phyloP scores from a whole-genome alignment of 1,140 invertebrate species.

The Drosophila lowei region DNA sequence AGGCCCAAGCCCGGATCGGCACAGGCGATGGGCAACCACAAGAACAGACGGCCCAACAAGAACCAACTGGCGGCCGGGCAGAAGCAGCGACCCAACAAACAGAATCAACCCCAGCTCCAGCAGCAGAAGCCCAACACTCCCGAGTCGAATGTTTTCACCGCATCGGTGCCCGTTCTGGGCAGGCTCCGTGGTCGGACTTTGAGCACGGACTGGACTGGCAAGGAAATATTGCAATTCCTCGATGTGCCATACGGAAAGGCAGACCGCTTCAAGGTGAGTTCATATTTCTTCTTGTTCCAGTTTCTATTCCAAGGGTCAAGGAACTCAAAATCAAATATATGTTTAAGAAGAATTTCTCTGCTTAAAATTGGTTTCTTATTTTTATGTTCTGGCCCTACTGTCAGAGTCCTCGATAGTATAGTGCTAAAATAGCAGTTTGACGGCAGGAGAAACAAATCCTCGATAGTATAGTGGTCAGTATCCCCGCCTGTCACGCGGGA shows the following conservation, averaged over 20 bases:
- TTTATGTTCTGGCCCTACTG: too few species aligned
- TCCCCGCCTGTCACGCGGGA: constrained; percentile 85
- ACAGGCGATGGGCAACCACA: constrained; percentile 10
- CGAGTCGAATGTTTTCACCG: constrained; percentile 40
- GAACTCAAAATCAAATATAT: not conserved
- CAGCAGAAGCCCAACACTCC: constrained; percentile 36
- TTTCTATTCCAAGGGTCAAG: too few species aligned
- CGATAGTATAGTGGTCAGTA: constrained; percentile 57
- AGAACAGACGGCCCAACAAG: constrained; percentile 44
- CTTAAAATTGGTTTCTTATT: too few species aligned
- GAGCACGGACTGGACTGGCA: constrained; percentile 67
- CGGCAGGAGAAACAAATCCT: not conserved
- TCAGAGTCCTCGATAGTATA: too few species aligned
- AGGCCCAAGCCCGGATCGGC: constrained; percentile 14
- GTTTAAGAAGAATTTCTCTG: not conserved
- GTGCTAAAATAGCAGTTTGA: too few species aligned
- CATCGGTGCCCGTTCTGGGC: constrained; percentile 63
- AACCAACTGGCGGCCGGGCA: constrained; percentile 15
- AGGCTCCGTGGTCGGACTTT: constrained; percentile 64
- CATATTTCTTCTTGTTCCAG: not conserved
- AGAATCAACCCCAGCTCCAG: constrained; percentile 13
- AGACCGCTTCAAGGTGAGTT: constrained; percentile 70
- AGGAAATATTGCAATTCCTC: constrained; percentile 72
- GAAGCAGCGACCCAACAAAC: constrained; percentile 11
- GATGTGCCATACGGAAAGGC: constrained; percentile 78